Base-by-base conservation (phyloP, 2,113 vertebrate species). In the Falcunculus frontatus region DNA sequence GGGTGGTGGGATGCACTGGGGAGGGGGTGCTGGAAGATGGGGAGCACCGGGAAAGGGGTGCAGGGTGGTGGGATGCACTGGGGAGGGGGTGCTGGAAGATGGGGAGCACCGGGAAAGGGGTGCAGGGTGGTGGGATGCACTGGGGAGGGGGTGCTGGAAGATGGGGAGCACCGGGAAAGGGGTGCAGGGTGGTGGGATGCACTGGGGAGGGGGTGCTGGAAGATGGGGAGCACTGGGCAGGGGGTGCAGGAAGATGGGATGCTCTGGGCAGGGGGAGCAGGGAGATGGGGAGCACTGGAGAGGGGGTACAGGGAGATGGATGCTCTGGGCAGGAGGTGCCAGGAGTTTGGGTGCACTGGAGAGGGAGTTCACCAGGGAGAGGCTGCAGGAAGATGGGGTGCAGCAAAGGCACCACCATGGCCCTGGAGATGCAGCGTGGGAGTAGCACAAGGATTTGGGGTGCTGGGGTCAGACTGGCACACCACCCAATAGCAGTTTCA, bases 211-310 rank as follows among this genome's bases (percentile, higher is more conserved):
- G 39, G 39, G 39, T 39, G 39, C 39, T 10, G 13, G 33, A 5
- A 10, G 33, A 2, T 4, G 39, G 42, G 63, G 32, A 15, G n/a
- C 25, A 9, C 2, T 0, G 3, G 26, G 22, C 44, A 49, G 10
- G 11, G 19, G 13, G n/a, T 32, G 19, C 11, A 1, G 2, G 29
- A 37, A 33, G n/a, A 6, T 6, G 6, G 56, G 32, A 11, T 5
- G 12, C 10, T 15, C 27, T 4, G 1, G 23, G 27, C 5, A 25
- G 3, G 8, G 13, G 13, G 5, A 18, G 10, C 21, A 10, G 29
- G 44, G 60, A 9, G 32, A 14, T 7, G 3, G 15, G 18, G 11
- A 16, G 59, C 42, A 22, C 19, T 13, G 41, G 41, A 13, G 13
- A 41, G 13, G 41, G 41, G 41, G 41, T 41, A 13, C 41, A 41